Conservation (phyloP, 2,113 vertebrate genomes). For the Oncorhynchus gorbuscha region DNA sequence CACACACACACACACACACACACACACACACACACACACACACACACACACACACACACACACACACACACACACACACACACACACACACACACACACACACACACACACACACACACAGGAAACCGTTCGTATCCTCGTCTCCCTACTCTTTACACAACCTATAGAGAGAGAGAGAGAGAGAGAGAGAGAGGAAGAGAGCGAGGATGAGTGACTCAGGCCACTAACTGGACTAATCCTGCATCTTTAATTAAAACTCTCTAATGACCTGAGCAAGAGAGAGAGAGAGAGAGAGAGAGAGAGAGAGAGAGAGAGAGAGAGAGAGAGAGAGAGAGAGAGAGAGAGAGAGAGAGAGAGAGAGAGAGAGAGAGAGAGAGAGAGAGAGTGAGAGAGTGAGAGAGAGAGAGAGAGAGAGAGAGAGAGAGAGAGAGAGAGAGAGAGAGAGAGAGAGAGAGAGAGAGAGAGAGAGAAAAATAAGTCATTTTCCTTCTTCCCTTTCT, state of each 20-base stretch:
- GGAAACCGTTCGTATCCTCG: conserved; percentile 28
- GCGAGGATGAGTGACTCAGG: conserved; percentile 52
- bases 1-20: not conserved
- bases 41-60: conserved; percentile 18
- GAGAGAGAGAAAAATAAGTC: not conserved
- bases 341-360: conserved; percentile 6
- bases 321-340: no score
- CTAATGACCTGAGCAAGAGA: conserved; percentile 59
- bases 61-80: not conserved
- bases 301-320: conserved; percentile 8
- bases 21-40: no score
- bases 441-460: not conserved
- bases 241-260: conserved; percentile 71
- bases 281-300: not conserved
- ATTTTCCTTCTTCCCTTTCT: conserved; percentile 30
- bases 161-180: conserved; percentile 21
- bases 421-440: not conserved
- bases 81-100: not conserved
- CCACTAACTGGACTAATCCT: conserved; percentile 55
- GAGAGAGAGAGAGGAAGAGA: conserved; percentile 23
- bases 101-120: conserved; percentile 17
- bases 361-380: not conserved
- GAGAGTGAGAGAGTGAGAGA: not conserved
- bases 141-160: conserved; percentile 25
- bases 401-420: not conserved